These are phyloP conservation scores for Dynastes maya DNA, from an alignment of 2,888 invertebrate genomes.

Conservation along the genomic window DNA sequence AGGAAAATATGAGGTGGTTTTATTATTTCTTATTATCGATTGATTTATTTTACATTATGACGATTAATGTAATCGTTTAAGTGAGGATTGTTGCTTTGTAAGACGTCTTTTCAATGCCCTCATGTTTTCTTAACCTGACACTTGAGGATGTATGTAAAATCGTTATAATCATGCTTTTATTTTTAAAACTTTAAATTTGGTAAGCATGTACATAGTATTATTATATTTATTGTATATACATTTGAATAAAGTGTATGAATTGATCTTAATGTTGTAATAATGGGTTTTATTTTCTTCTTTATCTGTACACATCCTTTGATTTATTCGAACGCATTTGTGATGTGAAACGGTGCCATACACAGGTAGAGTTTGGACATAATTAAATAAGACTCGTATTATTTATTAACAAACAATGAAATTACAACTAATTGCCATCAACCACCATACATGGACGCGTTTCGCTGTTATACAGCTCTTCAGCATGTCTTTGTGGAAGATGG, in stretches of 20 bases:
- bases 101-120: conserved; percentile 9
- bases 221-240: conserved; percentile 65
- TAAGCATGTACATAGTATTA: conserved; percentile 60
- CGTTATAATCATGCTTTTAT: conserved; percentile 33
- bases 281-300: conserved; percentile 51
- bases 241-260: conserved; percentile 63
- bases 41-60: neutral
- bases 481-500: too few species aligned
- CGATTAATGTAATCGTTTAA: neutral
- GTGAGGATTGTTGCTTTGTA: neutral
- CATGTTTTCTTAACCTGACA: conserved; percentile 32
- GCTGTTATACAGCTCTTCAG: too few species aligned
- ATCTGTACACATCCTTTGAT: neutral
- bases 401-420: too few species aligned
- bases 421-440: too few species aligned
- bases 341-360: too few species aligned
- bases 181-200: conserved; percentile 35
- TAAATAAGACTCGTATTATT: too few species aligned
- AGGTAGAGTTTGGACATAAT: too few species aligned
- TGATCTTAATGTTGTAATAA: conserved; percentile 56
- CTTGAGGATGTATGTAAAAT: conserved; percentile 18
- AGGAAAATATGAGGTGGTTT: conserved; percentile 35
- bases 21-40: conserved; percentile 4
- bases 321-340: too few species aligned
- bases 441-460: too few species aligned